Evolutionary conservation across 2,113 vertebrate genomes (phyloP).

Genomic region (Myiozetetes cayanensis): DNA sequence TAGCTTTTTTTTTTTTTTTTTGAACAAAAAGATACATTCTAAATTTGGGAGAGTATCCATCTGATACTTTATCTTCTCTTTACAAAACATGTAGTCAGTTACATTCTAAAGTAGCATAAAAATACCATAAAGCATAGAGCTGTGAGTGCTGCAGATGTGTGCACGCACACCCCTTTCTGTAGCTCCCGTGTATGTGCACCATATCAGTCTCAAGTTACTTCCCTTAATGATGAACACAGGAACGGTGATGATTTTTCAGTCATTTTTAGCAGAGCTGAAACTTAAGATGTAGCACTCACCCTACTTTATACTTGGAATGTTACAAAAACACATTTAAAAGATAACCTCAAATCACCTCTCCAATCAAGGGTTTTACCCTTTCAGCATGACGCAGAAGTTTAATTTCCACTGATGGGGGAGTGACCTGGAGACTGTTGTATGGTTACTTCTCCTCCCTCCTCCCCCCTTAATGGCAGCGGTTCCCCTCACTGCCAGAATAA

Average conservation of each 20-base stretch:
- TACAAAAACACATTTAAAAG: not conserved
- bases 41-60: not conserved
- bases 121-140: not conserved
- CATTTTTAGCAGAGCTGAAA: not conserved
- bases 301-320: not conserved
- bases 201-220: not conserved
- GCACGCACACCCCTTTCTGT: not conserved
- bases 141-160: not conserved
- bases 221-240: not conserved
- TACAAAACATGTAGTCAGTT: not conserved
- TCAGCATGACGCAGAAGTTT: conserved; percentile 34
- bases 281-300: not conserved
- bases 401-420: not conserved
- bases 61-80: not conserved
- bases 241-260: not conserved
- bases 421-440: not conserved
- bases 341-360: not conserved
- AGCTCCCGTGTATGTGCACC: not conserved
- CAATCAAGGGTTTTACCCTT: not conserved
- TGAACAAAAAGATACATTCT: not conserved
- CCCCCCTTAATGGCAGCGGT: not conserved
- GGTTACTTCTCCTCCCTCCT: not conserved
- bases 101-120: not conserved
- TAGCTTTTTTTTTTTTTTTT: not conserved
- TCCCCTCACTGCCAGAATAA: not conserved